Evolutionary conservation across 1,140 invertebrate genomes (phyloP).

Genomic region (Bombus consobrinus): DNA sequence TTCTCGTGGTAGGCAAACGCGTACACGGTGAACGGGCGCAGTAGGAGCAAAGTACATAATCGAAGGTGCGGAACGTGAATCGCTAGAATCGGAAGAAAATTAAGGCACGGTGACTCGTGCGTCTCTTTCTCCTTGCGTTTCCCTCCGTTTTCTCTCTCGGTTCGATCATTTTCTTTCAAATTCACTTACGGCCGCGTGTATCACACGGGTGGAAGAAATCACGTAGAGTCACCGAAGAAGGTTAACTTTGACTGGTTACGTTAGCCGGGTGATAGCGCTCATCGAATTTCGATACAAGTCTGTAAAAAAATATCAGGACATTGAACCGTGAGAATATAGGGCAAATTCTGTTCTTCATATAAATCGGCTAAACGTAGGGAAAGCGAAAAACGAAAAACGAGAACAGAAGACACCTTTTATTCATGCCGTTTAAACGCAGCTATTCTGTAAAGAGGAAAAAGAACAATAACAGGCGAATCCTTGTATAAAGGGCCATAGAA

Average conservation of each 20-base stretch:
- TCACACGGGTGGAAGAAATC: background rate
- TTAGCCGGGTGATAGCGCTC: background rate
- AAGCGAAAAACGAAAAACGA: background rate
- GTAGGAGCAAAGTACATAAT: background rate
- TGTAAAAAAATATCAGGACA: background rate
- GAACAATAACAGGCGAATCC: background rate
- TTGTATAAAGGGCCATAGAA: slow-evolving; percentile 1
- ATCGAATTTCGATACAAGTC: background rate
- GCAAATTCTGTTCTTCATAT: background rate
- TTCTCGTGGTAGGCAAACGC: slow-evolving; percentile 4
- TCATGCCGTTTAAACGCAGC: background rate
- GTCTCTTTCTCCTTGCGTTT: background rate
- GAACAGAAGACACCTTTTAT: background rate
- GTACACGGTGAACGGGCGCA: background rate
- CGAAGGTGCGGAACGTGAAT: background rate
- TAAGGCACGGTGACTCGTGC: slow-evolving; percentile 3
- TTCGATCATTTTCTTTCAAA: background rate
- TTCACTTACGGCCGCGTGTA: no score
- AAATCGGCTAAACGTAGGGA: background rate
- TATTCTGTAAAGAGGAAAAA: background rate
- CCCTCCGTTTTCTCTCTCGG: no score
- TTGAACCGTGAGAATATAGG: background rate
- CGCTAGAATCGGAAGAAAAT: background rate
- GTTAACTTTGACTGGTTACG: background rate
- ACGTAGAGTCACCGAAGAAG: background rate